Evolutionary conservation across 1,140 invertebrate genomes (phyloP), one percentile per base, ranked within the genome.

Genomic region (Zaprionus tsacasi): DNA sequence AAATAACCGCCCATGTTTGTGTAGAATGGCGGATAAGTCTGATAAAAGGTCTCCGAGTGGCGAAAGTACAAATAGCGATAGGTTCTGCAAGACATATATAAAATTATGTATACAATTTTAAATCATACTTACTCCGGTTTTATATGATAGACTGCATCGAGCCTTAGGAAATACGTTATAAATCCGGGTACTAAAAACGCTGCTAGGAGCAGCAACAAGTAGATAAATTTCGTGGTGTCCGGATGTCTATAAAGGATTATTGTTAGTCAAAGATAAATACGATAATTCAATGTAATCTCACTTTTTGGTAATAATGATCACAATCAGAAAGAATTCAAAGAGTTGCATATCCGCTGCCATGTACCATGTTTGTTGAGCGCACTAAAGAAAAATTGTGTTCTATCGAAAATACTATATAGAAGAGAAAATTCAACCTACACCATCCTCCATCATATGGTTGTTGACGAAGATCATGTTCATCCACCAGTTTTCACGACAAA

Each of bases 361-460:
- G 78, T 96, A 96, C 96, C 96, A 97, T 0, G 95, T 94, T 92
- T 96, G 96, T 1, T 94, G 94, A 93, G 96, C 94, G 81, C 96
- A 96, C 95, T 95, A 36, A 8, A 48, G 61, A 15, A 67, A 8
- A 85, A 76, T 6, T 4, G 7, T 35, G 13, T 6, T 30, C 13
- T 56, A 48, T 48, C n/a, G 45, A 8, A 4, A 48, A 48, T 21
- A 11, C 15, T 48, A 12, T 48, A 6, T 15, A 15, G 5, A 43
- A 15, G 2, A 15, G 5, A 43, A 1, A 15, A 2, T 43, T n/a
- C 0, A 43, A 82, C 79, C 38, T 59, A 91, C 89, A 75, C 85
- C 89, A 1, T 91, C 72, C 21, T 45, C 92, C 67, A 71, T 82
- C 21, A 94, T 79, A 60, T 93, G 93, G 78, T 96, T 96, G 79